Percentiles rank a stretch among this genome's conserved stretches.
These are phyloP conservation scores for Podotricha telesiphe DNA, from an alignment of 2,888 invertebrate species.

Conservation along the genomic window DNA sequence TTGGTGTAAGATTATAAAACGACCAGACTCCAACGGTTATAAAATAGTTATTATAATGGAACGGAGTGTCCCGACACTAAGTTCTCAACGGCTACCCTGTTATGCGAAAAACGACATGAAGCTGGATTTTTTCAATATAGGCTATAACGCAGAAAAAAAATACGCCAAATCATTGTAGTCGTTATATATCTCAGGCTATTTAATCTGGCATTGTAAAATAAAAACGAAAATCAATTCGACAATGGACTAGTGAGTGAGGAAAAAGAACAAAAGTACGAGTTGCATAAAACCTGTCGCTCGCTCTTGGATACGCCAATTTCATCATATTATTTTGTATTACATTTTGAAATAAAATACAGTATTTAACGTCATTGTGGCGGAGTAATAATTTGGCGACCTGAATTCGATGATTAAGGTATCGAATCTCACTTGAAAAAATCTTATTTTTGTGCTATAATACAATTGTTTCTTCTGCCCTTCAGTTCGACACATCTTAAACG, in stretches of 20 bases:
- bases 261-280: conserved; percentile 53
- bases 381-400: not conserved
- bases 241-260: conserved; percentile 51
- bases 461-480: not conserved
- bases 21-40: too few relatives aligned
- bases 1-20: too few relatives aligned
- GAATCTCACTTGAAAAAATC: not conserved
- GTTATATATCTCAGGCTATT: conserved; percentile 31
- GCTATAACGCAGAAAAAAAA: not conserved
- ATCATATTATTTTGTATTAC: conserved; percentile 10
- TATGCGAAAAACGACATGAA: too few relatives aligned
- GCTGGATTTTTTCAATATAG: too few relatives aligned
- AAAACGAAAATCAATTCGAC: conserved; percentile 49
- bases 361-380: not conserved
- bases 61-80: too few relatives aligned
- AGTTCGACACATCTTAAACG: too few relatives aligned
- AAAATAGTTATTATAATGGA: too few relatives aligned
- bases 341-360: not conserved
- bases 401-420: not conserved
- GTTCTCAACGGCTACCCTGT: too few relatives aligned
- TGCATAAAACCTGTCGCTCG: conserved; percentile 56
- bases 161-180: conserved; percentile 25
- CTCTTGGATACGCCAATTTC: conserved; percentile 55
- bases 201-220: conserved; percentile 25
- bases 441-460: not conserved